Percentiles rank a stretch among this genome's conserved stretches.
phyloP scores from a whole-genome alignment of 2,113 vertebrate genomes.

The Axis porcinus region DNA sequence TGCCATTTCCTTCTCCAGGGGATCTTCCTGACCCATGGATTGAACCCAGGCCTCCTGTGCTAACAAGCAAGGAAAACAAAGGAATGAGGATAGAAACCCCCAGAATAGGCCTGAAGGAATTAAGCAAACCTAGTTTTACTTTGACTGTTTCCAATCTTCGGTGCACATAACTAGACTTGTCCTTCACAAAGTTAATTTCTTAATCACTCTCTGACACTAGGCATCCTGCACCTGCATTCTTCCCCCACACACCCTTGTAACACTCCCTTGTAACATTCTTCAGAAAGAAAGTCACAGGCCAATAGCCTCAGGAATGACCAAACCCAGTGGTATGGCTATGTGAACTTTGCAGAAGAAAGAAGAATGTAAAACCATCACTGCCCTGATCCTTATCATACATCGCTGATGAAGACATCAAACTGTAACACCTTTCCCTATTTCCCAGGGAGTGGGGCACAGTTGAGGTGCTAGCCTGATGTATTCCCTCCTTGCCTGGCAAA shows the following conservation, averaged over 20 bases:
- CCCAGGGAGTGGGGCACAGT: neutral
- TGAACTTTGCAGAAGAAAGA: neutral
- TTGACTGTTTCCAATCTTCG: neutral
- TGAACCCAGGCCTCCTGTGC: neutral
- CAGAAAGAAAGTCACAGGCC: neutral
- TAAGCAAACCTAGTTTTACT: neutral
- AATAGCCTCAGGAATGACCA: neutral
- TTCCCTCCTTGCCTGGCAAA: neutral
- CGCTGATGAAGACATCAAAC: neutral
- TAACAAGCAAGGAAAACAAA: neutral
- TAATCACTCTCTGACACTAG: neutral
- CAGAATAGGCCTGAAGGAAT: neutral
- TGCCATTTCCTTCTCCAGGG: neutral
- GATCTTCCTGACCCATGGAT: neutral
- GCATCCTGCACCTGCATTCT: neutral
- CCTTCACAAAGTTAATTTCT: neutral
- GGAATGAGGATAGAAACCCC: neutral
- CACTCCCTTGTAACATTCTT: neutral
- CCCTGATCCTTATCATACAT: neutral
- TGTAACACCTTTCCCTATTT: neutral
- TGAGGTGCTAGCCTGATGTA: neutral
- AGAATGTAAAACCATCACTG: neutral
- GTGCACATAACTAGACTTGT: neutral
- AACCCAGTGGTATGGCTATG: neutral
- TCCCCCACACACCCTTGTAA: neutral